Base-by-base conservation (phyloP, 2,888 invertebrate species). In the Drosophila monieri region DNA sequence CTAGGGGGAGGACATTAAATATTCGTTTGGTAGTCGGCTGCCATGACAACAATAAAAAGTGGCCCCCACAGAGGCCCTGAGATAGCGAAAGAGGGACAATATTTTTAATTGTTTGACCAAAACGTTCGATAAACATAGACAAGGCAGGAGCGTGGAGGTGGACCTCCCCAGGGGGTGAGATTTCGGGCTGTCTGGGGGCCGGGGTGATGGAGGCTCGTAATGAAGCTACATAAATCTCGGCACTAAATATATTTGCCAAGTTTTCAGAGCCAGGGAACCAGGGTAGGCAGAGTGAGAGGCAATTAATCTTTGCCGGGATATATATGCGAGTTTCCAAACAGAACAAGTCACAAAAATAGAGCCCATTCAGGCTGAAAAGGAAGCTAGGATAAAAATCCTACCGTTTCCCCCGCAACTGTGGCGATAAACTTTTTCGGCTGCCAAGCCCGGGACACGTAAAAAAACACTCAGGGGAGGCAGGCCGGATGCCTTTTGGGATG, bases 181-280 rank as follows among this genome's bases (percentile, higher is more conserved):
- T 27, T 27, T 8, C 8, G 27, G 27, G 9, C 9, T 6, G 25
- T 1, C 6, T 8, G 25, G 14, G 39, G 27, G 6, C 27, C 2
- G 18, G 18, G 6, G 6, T 35, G 49, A 55, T 27, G 48, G 35
- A 44, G 27, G 46, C 60, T 60, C 69, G 71, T 81, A 81, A 81
- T 83, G 87, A 83, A 85, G 85, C 78, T 35, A 78, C 81, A 83
- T 83, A 83, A 83, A 83, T 83, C 88, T 83, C 88, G 65, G 73
- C 81, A 83, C 87, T 85, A 87, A 83, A 83, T 83, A 78, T 83
- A 87, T 83, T 76, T 78, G 78, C 72, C 58, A 52, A 59, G 54
- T 61, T 72, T 64, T 35, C 44, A 53, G 67, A 32, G 56, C 56
- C 51, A 48, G 60, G 55, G 49, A 49, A 3, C 32, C 57, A 15